Percentiles rank a stretch among this genome's conserved stretches.
Conservation (phyloP, 2,113 vertebrate species). For the Brachyistius frenatus region DNA sequence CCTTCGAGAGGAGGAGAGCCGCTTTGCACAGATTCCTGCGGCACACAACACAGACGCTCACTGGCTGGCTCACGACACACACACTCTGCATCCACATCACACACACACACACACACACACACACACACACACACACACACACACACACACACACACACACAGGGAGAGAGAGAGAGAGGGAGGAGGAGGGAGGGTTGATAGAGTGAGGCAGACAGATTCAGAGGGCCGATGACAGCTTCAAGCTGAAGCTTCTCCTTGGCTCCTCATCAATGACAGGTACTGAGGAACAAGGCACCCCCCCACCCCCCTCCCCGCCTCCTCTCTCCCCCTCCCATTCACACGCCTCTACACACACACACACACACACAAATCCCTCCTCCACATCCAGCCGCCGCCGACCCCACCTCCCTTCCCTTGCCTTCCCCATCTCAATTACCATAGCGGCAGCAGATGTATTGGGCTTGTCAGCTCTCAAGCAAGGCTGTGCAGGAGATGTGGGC, state of each 20-base stretch:
- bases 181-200: constrained; percentile 56
- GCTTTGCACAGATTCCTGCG: constrained; percentile 30
- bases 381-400: constrained; percentile 8
- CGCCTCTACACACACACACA: constrained; percentile 16
- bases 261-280: constrained; percentile 80
- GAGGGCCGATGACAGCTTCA: constrained; percentile 80
- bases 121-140: constrained; percentile 11
- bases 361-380: constrained; percentile 48
- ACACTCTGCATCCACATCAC: constrained; percentile 63
- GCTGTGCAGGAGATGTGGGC: constrained; percentile 64
- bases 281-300: constrained; percentile 59
- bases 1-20: constrained; percentile 36
- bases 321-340: constrained; percentile 53
- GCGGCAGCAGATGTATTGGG: constrained; percentile 67
- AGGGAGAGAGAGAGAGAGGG: constrained; percentile 1
- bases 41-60: constrained; percentile 30
- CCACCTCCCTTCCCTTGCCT: neutral
- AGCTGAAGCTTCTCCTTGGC: constrained; percentile 78
- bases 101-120: neutral
- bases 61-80: constrained; percentile 57
- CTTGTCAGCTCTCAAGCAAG: constrained; percentile 72
- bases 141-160: constrained; percentile 16
- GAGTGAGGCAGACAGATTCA: constrained; percentile 71
- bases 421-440: constrained; percentile 75
- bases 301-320: constrained; percentile 28